Percentiles rank a stretch among this genome's conserved stretches.
These are phyloP conservation scores for Pseudoips prasinana DNA, from an alignment of 2,888 invertebrate species.

Conservation along the genomic window DNA sequence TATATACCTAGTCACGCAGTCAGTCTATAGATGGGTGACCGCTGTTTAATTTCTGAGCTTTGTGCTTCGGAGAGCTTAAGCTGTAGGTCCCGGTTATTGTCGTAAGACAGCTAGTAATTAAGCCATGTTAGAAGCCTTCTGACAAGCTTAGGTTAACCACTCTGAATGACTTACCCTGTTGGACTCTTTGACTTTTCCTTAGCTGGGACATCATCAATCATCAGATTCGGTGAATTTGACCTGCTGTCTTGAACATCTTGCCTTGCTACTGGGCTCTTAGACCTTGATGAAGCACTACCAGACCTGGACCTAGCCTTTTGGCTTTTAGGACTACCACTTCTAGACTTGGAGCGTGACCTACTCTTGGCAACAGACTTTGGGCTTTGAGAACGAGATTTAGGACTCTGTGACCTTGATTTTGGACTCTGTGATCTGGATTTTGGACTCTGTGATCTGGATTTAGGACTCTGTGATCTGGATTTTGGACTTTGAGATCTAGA, in stretches of 20 bases:
- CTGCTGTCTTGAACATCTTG: slow-evolving; percentile 67
- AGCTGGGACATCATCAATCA: slow-evolving; percentile 73
- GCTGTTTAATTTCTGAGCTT: too few species aligned
- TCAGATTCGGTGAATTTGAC: slow-evolving; percentile 78
- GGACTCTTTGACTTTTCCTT: slow-evolving; percentile 66
- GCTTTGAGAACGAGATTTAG: slow-evolving; percentile 56
- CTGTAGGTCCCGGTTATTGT: too few species aligned
- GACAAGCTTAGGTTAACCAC: too few species aligned
- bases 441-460: slow-evolving; percentile 47
- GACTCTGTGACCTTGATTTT: slow-evolving; percentile 51
- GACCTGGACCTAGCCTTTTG: slow-evolving; percentile 46
- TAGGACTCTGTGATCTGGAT: slow-evolving; percentile 46
- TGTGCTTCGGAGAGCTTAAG: too few species aligned
- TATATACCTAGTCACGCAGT: too few species aligned
- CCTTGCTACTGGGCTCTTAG: slow-evolving; percentile 56
- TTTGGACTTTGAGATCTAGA: slow-evolving; percentile 44
- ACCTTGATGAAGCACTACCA: slow-evolving; percentile 56
- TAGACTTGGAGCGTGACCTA: slow-evolving; percentile 67
- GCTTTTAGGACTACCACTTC: slow-evolving; percentile 59
- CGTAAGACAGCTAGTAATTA: too few species aligned
- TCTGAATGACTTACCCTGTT: slow-evolving; percentile 63
- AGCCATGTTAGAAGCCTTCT: too few species aligned
- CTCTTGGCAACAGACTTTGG: slow-evolving; percentile 59
- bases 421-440: slow-evolving; percentile 45
- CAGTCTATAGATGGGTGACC: too few species aligned